A percentile compares a stretch with the other conserved stretches of the same genome.
Conservation (phyloP, 2,888 invertebrate species). For the Eilema griseolum region DNA sequence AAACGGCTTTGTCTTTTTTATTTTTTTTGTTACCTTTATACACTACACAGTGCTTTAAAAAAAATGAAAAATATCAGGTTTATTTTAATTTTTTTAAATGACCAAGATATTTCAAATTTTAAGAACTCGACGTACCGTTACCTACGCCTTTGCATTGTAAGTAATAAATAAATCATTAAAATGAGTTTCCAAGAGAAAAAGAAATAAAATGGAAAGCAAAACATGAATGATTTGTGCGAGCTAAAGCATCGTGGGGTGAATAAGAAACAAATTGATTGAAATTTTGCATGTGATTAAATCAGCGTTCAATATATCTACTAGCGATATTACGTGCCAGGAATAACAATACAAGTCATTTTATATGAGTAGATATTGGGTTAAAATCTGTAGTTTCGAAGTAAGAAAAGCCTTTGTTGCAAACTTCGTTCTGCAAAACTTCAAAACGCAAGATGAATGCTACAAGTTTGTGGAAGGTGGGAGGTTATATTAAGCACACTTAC, state of each 20-base stretch:
- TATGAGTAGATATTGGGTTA: slow-evolving; percentile 35
- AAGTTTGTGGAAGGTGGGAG: slow-evolving; percentile 51
- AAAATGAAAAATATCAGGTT: no score
- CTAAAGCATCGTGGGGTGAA: background rate
- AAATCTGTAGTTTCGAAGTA: slow-evolving; percentile 48
- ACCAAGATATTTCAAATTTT: no score
- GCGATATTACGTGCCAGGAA: slow-evolving; percentile 2
- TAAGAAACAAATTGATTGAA: background rate
- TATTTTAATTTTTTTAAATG: no score
- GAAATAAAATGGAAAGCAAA: background rate
- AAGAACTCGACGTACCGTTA: no score
- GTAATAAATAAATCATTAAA: background rate
- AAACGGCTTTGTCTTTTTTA: no score
- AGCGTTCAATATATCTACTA: background rate
- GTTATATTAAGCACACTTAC: slow-evolving; percentile 40
- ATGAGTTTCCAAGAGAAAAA: background rate
- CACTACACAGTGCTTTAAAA: no score
- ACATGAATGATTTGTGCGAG: background rate
- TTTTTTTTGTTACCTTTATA: no score
- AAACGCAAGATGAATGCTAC: slow-evolving; percentile 48
- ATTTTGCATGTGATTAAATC: slow-evolving; percentile 1
- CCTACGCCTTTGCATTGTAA: background rate
- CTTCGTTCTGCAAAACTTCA: slow-evolving; percentile 50
- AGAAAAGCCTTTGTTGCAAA: slow-evolving; percentile 53
- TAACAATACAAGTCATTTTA: slow-evolving; percentile 21